Evolutionary conservation across 2,113 vertebrate genomes (phyloP).

Genomic region (Embiotoca jacksoni): DNA sequence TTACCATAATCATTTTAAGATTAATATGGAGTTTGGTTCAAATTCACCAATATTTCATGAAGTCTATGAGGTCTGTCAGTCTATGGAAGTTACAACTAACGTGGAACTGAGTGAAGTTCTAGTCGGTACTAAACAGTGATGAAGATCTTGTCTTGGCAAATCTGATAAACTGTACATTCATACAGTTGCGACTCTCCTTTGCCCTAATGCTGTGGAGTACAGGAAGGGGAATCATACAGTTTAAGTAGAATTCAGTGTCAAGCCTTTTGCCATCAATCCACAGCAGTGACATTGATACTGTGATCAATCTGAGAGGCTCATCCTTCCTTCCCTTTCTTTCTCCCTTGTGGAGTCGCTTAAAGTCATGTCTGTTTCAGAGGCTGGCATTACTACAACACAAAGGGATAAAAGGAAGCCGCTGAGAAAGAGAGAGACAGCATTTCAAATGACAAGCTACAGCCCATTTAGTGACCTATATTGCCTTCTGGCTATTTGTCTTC

Average conservation of each 20-base stretch:
- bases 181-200: conserved; percentile 63
- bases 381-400: conserved; percentile 56
- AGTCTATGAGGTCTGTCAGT: conserved; percentile 58
- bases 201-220: conserved; percentile 44
- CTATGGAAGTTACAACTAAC: conserved; percentile 61
- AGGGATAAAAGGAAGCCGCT: conserved; percentile 50
- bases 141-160: conserved; percentile 59
- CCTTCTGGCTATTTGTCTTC: conserved; percentile 39
- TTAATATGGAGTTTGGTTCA: conserved; percentile 59
- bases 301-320: conserved; percentile 55
- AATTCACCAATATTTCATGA: conserved; percentile 55
- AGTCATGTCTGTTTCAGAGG: conserved; percentile 59
- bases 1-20: conserved; percentile 57
- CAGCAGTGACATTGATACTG: conserved; percentile 60
- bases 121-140: conserved; percentile 51
- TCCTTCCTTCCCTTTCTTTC: conserved; percentile 39
- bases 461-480: conserved; percentile 59
- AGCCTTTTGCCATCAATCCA: conserved; percentile 52
- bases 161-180: conserved; percentile 73
- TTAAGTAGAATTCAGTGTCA: conserved; percentile 62
- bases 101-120: conserved; percentile 52
- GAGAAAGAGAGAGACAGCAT: conserved; percentile 54
- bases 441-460: conserved; percentile 59
- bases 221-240: conserved; percentile 53
- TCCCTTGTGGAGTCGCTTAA: conserved; percentile 46